These are phyloP conservation scores for Mohoua ochrocephala DNA, from an alignment of 2,113 vertebrate genomes.

Conservation along the genomic window DNA sequence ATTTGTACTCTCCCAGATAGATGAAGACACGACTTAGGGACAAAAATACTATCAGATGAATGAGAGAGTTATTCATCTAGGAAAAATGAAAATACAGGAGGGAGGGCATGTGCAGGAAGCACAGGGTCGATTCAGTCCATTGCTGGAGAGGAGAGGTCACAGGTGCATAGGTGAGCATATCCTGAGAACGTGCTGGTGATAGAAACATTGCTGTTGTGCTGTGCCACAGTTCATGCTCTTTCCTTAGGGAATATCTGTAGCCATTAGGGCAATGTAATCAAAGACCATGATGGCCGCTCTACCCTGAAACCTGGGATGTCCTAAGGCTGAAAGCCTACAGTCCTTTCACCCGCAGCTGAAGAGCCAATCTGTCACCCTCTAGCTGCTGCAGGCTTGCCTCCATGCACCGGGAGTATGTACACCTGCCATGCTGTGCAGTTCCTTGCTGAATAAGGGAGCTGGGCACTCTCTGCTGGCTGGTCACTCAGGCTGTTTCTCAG, in stretches of 20 bases:
- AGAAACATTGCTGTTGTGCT: not conserved
- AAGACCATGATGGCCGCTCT: not conserved
- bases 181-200: not conserved
- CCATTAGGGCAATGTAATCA: not conserved
- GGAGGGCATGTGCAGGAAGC: not conserved
- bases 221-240: not conserved
- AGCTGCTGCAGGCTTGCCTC: not conserved
- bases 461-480: not conserved
- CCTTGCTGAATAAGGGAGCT: not conserved
- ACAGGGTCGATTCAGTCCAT: not conserved
- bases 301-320: not conserved
- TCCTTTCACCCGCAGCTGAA: not conserved
- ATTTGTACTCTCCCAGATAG: not conserved
- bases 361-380: not conserved
- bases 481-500: not conserved
- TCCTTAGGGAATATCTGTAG: not conserved
- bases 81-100: not conserved
- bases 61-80: not conserved
- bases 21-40: not conserved
- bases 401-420: not conserved
- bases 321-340: not conserved
- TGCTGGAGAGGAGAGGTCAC: not conserved
- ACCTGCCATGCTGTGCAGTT: accelerated
- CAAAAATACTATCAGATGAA: not conserved
- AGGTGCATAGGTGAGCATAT: accelerated